Evolutionary conservation across 2,797 vertebrate species (phyloP), one percentile per base, ranked within the genome.

Genomic region (Sparidentex hasta): DNA sequence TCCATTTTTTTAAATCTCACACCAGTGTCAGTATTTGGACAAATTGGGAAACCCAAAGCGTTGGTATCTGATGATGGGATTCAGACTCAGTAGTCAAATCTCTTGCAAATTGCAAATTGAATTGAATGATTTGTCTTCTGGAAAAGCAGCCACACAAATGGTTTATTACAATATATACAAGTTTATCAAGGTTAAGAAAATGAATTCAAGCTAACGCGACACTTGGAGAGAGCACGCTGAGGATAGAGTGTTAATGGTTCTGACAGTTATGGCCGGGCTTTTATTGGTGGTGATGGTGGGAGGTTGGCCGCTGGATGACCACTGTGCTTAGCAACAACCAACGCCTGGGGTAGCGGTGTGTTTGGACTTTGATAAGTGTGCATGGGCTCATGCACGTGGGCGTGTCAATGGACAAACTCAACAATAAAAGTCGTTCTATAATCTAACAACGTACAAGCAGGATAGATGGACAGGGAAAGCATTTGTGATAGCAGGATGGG

Each of bases 281-380:
- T 84, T 51, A 79, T 76, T 67, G 48, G 57, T 72, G 27, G 29
- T 1, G 67, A 66, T 71, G 61, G 68, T 76, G 61, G 54, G 33
- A 80, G 73, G 63, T 81, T 85, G 83, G 80, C 72, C 43, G 3
- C 51, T 44, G 86, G 89, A 85, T 83, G 83, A 85, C 56, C 65
- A 79, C 44, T 56, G 63, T 46, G 77, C 52, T 80, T 78, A 71
- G 70, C 55, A 81, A 76, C 73, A 74, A 75, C 85, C 71, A 81
- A 68, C 46, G 50, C 38, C 41, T 13, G 7, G 23, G 33, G 25
- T 61, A 70, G 52, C 25, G 18, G 38, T 57, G 20, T 59, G 44
- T 61, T 44, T 65, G 44, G 51, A 43, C n/a, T 74, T 58, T 63
- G 14, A 21, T 27, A 38, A 76, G 59, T 16, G n/a, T 54, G 27